phyloP scores from a whole-genome alignment of 2,888 invertebrate genomes.

The Rambutsinella grinnellia region DNA sequence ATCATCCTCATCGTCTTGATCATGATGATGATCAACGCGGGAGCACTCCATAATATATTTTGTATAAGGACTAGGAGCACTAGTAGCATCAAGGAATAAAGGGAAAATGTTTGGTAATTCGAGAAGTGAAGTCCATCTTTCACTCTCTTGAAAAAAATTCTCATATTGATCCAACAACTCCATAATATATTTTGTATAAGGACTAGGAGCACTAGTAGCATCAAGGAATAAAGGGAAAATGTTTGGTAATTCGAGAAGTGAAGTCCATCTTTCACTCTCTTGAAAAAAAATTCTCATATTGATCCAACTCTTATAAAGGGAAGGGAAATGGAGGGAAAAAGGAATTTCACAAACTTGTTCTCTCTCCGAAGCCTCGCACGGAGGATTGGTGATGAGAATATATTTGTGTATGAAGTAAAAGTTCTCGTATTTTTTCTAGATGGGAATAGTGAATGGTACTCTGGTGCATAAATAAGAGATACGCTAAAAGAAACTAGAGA shows the following conservation, averaged over 20 bases:
- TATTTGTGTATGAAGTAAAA: neutral
- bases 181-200: too few species aligned
- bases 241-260: slow-evolving; percentile 39
- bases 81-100: neutral
- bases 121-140: slow-evolving; percentile 45
- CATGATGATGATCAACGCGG: neutral
- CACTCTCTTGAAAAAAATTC: slow-evolving; percentile 9
- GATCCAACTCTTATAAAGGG: neutral
- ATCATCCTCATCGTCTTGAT: slow-evolving; percentile 9
- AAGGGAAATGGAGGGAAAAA: neutral
- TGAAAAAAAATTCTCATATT: neutral
- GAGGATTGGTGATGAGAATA: neutral
- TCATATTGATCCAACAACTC: neutral
- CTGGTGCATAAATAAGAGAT: neutral
- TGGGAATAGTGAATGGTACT: neutral
- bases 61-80: too few species aligned
- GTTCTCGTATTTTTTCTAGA: neutral
- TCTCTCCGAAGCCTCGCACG: neutral
- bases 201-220: too few species aligned
- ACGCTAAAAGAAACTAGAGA: neutral
- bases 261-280: slow-evolving; percentile 47
- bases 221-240: too few species aligned
- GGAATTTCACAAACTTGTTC: neutral
- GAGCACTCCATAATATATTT: neutral
- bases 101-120: slow-evolving; percentile 37